phyloP scores from a whole-genome alignment of 2,888 invertebrate genomes.

The Stenchaetothrips biformis region DNA sequence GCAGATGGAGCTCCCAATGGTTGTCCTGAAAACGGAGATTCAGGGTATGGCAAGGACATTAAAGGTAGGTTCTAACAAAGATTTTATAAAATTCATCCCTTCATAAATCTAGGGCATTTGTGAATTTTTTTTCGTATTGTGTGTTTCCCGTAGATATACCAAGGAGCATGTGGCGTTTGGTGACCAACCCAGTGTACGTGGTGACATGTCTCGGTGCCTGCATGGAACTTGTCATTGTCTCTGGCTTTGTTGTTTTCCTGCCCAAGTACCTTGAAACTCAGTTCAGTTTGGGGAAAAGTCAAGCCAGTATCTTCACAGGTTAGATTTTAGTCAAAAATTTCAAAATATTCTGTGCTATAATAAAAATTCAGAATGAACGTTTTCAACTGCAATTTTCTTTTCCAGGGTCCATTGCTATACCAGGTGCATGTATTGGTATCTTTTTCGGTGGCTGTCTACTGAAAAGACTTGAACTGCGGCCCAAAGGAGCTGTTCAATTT shows the following conservation, averaged over 20 bases:
- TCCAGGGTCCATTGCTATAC: constrained; percentile 82
- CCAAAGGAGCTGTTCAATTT: constrained; percentile 89
- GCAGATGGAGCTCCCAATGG: constrained; percentile 9
- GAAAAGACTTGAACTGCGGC: constrained; percentile 80
- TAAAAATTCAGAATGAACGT: constrained; percentile 20
- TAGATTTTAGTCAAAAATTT: constrained; percentile 38
- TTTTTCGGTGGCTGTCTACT: constrained; percentile 88
- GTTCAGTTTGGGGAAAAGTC: constrained; percentile 87
- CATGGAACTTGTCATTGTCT: constrained; percentile 93
- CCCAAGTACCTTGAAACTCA: constrained; percentile 95
- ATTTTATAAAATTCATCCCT: not conserved
- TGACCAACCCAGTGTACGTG: constrained; percentile 88
- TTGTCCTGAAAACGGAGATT: constrained; percentile 51
- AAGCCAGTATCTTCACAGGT: constrained; percentile 91
- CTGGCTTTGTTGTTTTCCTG: constrained; percentile 90
- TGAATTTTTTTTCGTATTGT: not conserved
- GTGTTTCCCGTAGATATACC: constrained; percentile 69
- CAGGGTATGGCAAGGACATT: constrained; percentile 82
- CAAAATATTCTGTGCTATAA: not conserved
- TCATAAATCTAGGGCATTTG: not conserved
- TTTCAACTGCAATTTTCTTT: not conserved
- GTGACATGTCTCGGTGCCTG: constrained; percentile 89
- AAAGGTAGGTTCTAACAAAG: constrained; percentile 58
- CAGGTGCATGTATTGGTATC: constrained; percentile 92
- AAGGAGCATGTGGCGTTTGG: constrained; percentile 80